Evolutionary conservation across 1,140 invertebrate species (phyloP).

Genomic region (Rhysida immarginata): DNA sequence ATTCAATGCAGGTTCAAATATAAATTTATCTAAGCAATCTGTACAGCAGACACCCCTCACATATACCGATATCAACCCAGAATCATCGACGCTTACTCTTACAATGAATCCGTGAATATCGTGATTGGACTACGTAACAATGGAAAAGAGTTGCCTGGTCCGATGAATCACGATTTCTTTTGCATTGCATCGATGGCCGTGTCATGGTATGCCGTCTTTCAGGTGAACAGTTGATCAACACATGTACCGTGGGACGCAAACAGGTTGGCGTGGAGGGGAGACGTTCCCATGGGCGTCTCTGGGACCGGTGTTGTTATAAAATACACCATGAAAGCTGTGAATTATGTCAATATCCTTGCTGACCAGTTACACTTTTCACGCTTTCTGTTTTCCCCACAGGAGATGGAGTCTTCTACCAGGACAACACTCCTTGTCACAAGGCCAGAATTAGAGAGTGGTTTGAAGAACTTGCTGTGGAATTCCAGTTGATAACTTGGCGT

Average conservation of each 20-base stretch:
- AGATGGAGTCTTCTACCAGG: neutral
- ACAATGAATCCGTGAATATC: neutral
- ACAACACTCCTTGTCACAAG: neutral
- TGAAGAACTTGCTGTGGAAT: neutral
- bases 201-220: neutral
- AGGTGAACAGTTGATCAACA: neutral
- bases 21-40: neutral
- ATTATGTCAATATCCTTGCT: neutral
- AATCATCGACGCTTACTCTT: neutral
- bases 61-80: neutral
- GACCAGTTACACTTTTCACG: neutral
- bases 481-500: neutral
- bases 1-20: neutral
- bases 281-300: neutral
- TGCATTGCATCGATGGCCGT: neutral
- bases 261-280: neutral
- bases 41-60: neutral
- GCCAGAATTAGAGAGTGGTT: neutral
- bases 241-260: neutral
- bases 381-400: neutral
- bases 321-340: neutral
- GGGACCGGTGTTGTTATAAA: neutral
- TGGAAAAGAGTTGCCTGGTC: neutral
- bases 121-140: neutral
- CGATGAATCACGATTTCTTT: neutral